Conservation (phyloP, 2,797 vertebrate genomes). For the Potorous gilbertii region DNA sequence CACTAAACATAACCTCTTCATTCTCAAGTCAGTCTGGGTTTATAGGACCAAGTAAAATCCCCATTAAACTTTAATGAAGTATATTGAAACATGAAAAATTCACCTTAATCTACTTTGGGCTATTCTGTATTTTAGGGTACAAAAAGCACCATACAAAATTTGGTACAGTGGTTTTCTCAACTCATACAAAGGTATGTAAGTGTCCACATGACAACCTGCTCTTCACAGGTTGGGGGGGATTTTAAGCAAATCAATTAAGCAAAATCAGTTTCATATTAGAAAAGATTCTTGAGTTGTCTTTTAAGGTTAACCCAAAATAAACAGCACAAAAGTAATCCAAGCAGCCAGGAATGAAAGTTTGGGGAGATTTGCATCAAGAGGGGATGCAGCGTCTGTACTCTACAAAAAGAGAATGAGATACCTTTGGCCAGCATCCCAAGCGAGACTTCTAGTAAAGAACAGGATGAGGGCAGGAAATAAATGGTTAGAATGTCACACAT, state of each 20-base stretch:
- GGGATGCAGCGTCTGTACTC: neutral
- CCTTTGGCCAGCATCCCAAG: slow-evolving; percentile 14
- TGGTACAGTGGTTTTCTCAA: neutral
- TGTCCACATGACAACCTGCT: slow-evolving; percentile 4
- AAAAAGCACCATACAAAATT: neutral
- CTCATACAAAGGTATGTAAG: neutral
- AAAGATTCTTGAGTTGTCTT: slow-evolving; percentile 37
- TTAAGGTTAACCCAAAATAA: slow-evolving; percentile 65
- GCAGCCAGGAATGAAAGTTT: slow-evolving; percentile 43
- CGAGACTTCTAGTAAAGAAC: slow-evolving; percentile 63
- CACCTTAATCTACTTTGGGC: neutral
- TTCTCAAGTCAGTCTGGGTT: neutral
- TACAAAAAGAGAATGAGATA: slow-evolving; percentile 48
- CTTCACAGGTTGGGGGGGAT: neutral
- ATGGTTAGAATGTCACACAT: neutral
- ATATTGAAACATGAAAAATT: neutral
- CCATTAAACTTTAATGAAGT: neutral
- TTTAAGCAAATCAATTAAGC: slow-evolving; percentile 6
- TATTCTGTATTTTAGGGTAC: neutral
- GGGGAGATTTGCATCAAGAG: slow-evolving; percentile 13
- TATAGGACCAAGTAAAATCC: neutral
- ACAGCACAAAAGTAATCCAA: slow-evolving; percentile 56
- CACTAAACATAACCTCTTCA: neutral
- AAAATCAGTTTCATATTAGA: neutral
- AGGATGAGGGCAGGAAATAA: neutral